These are phyloP conservation scores for Urocyon cinereoargenteus DNA, from an alignment of 2,797 vertebrate species.

Conservation along the genomic window DNA sequence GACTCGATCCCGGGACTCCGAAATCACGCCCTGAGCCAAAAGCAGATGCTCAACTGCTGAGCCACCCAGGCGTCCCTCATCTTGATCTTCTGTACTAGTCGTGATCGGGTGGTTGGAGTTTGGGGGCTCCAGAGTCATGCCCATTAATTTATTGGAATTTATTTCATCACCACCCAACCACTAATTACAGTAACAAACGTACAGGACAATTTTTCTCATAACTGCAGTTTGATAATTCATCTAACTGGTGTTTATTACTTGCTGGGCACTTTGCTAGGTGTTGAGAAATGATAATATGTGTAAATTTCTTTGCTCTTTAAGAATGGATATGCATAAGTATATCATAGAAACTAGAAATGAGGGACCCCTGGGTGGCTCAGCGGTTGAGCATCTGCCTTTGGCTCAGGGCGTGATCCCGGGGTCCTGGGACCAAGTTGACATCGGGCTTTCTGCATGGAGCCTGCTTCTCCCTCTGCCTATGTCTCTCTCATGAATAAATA, in stretches of 20 bases:
- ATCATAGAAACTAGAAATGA: slow-evolving; percentile 20
- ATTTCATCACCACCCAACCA: background rate
- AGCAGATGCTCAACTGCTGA: too few species aligned
- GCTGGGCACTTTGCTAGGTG: background rate
- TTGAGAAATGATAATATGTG: background rate
- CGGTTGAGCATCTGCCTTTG: too few species aligned
- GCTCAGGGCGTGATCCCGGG: too few species aligned
- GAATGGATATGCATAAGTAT: background rate
- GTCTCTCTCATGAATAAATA: too few species aligned
- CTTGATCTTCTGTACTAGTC: background rate
- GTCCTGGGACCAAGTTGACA: too few species aligned
- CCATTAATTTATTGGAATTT: background rate
- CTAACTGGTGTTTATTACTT: background rate
- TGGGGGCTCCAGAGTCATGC: background rate
- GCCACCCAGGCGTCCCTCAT: background rate
- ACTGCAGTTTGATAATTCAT: slow-evolving; percentile 41
- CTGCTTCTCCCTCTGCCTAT: too few species aligned
- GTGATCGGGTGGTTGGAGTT: background rate
- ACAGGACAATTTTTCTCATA: background rate
- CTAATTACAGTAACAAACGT: background rate
- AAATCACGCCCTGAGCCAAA: too few species aligned
- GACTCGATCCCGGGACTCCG: too few species aligned
- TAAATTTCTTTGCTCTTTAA: background rate
- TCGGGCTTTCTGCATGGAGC: too few species aligned
- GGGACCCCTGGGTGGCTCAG: too few species aligned